These are phyloP conservation scores for Agrilus cyanescens DNA, from an alignment of 2,888 invertebrate species.

Conservation along the genomic window DNA sequence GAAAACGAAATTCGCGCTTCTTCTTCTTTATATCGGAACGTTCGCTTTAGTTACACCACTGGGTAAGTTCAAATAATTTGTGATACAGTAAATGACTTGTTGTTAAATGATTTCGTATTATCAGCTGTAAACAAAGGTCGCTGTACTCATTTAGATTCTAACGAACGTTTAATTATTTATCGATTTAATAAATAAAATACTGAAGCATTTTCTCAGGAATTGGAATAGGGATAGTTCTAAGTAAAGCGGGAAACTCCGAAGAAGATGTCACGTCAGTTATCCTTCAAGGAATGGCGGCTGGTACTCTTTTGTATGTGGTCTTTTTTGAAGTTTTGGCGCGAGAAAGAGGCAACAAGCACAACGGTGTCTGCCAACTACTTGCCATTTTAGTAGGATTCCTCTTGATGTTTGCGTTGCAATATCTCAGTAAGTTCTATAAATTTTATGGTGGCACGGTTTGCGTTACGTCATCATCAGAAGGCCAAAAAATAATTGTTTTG, in stretches of 20 bases:
- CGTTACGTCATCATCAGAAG: too few relatives aligned
- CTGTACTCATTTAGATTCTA: too few relatives aligned
- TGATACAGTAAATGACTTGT: too few relatives aligned
- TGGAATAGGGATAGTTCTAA: slow-evolving; percentile 46
- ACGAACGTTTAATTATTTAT: background rate
- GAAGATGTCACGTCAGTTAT: slow-evolving; percentile 39
- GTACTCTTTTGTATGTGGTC: slow-evolving; percentile 68
- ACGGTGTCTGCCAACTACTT: slow-evolving; percentile 43
- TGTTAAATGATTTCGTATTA: too few relatives aligned
- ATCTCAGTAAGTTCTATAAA: slow-evolving; percentile 28
- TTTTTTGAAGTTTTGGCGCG: slow-evolving; percentile 72
- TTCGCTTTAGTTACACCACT: slow-evolving; percentile 57
- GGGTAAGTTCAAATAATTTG: slow-evolving; percentile 21
- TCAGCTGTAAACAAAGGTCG: too few relatives aligned
- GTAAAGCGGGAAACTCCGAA: slow-evolving; percentile 30
- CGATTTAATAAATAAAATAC: background rate
- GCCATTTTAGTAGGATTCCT: slow-evolving; percentile 46
- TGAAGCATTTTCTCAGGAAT: slow-evolving; percentile 37
- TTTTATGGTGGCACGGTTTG: too few relatives aligned
- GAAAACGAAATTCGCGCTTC: slow-evolving; percentile 36
- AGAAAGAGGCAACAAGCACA: slow-evolving; percentile 47
- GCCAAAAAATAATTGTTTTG: too few relatives aligned
- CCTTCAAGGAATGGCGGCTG: slow-evolving; percentile 63
- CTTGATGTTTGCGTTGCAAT: slow-evolving; percentile 43
- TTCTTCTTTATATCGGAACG: slow-evolving; percentile 45